Conservation (phyloP, 1,140 invertebrate genomes). For the Coenobita brevimanus region DNA sequence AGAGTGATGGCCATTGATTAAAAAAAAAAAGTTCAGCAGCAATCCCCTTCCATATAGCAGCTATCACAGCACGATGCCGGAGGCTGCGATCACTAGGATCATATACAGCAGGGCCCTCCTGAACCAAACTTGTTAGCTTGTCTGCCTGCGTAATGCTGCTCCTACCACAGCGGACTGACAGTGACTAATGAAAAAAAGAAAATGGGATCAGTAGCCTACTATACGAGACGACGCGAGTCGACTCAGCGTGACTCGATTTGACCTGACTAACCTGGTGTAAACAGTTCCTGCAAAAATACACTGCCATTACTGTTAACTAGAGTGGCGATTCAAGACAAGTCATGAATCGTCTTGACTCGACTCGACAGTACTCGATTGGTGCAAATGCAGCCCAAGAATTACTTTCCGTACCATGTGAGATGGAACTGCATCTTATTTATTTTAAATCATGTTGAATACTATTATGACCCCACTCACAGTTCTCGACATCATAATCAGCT, state of each 20-base stretch:
- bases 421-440: too few relatives aligned
- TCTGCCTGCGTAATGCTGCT: background rate
- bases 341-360: conserved; percentile 6
- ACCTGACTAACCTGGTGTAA: conserved; percentile 1
- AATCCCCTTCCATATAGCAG: too few relatives aligned
- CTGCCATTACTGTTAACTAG: background rate
- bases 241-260: background rate
- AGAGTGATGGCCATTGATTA: too few relatives aligned
- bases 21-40: too few relatives aligned
- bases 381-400: background rate
- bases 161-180: background rate
- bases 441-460: too few relatives aligned
- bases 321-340: conserved; percentile 14
- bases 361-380: background rate
- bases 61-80: too few relatives aligned
- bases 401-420: too few relatives aligned
- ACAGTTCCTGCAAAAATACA: conserved; percentile 8
- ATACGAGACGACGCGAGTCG: conserved; percentile 9
- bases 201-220: background rate
- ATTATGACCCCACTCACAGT: too few relatives aligned
- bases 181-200: conserved; percentile 20
- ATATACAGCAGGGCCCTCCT: conserved; percentile 25
- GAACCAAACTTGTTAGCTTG: background rate
- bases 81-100: too few relatives aligned
- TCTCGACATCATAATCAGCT: too few relatives aligned